Evolutionary conservation across 2,888 invertebrate species (phyloP).

Genomic region (Lasioglossum morio): DNA sequence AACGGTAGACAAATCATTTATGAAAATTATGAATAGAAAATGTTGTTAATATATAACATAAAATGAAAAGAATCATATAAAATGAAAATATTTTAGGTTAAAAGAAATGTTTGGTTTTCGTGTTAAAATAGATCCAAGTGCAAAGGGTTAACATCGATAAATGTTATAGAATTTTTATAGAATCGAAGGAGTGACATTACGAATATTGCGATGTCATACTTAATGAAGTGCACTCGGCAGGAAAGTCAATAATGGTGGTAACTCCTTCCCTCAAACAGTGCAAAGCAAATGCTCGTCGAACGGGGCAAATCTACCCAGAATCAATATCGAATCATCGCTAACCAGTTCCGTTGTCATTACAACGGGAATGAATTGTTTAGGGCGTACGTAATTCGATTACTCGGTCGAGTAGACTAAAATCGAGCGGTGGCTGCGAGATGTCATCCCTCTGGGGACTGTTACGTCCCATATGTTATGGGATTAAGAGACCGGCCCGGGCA

Average conservation of each 20-base stretch:
- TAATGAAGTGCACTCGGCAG: background rate
- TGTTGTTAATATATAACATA: too few relatives aligned
- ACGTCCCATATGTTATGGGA: conserved; percentile 16
- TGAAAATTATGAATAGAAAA: too few relatives aligned
- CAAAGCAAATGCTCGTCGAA: background rate
- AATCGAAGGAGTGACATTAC: background rate
- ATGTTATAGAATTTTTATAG: too few relatives aligned
- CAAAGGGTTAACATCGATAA: too few relatives aligned
- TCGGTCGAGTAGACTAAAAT: conserved; percentile 23
- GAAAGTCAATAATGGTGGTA: background rate
- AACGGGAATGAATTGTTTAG: conserved; percentile 36
- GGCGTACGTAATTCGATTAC: conserved; percentile 39
- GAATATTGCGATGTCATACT: background rate
- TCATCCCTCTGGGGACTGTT: conserved; percentile 46
- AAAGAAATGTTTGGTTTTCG: too few relatives aligned
- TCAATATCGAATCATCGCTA: background rate
- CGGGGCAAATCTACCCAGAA: background rate
- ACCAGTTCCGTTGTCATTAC: background rate
- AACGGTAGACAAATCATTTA: too few relatives aligned
- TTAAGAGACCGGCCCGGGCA: background rate
- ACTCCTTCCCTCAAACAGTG: background rate
- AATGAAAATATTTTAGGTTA: too few relatives aligned
- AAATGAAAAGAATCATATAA: too few relatives aligned
- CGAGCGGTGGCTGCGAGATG: conserved; percentile 10
- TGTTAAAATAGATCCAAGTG: too few relatives aligned